Evolutionary conservation across 2,888 invertebrate genomes (phyloP).

Genomic region (Nomada fucata): DNA sequence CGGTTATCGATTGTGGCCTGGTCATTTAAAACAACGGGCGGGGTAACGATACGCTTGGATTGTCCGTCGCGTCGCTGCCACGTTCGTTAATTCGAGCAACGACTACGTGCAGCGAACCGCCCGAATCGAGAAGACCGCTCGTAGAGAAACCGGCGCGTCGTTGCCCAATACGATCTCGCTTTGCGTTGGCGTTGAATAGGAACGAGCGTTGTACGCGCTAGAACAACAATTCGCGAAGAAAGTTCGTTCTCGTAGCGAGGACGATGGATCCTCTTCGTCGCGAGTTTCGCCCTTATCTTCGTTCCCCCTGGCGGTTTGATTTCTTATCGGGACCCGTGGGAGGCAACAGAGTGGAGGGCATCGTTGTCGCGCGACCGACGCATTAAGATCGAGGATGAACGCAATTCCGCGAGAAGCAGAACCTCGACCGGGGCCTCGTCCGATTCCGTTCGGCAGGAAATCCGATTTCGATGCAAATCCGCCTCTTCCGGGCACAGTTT

Average conservation of each 20-base stretch:
- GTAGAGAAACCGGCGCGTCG: conserved; percentile 43
- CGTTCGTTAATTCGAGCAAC: too few species aligned
- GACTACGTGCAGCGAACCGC: too few species aligned
- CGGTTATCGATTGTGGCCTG: conserved; percentile 48
- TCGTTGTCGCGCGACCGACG: neutral
- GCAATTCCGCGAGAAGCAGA: conserved; percentile 20
- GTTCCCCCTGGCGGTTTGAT: neutral
- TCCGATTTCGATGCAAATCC: conserved; percentile 67
- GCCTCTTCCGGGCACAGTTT: conserved; percentile 27
- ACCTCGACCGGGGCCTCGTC: conserved; percentile 18
- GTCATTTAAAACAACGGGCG: conserved; percentile 41
- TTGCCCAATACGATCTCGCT: conserved; percentile 73
- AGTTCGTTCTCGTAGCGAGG: conserved; percentile 66
- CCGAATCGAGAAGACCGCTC: conserved; percentile 16
- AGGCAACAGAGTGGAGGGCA: neutral
- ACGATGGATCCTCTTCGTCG: neutral
- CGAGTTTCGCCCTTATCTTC: neutral
- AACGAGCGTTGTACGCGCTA: conserved; percentile 77
- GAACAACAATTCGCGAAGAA: conserved; percentile 73
- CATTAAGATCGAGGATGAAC: neutral
- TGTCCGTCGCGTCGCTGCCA: neutral
- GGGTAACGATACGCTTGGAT: conserved; percentile 8
- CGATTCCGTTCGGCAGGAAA: conserved; percentile 35
- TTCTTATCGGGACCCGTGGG: neutral
- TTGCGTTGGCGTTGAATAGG: conserved; percentile 76